phyloP scores from a whole-genome alignment of 2,888 invertebrate species.

The Oxyteleia sp. region DNA sequence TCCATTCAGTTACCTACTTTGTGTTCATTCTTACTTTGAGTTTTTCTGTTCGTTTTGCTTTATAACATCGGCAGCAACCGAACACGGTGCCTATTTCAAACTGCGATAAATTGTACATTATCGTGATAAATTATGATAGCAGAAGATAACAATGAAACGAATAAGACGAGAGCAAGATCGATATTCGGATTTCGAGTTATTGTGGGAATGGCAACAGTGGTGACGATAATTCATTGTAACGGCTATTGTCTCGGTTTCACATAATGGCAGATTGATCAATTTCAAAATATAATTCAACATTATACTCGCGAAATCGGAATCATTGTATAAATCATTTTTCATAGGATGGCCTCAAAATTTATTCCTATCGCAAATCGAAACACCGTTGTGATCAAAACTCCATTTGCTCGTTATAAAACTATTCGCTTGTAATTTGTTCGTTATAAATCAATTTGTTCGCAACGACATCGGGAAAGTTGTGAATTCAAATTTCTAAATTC shows the following conservation, averaged over 20 bases:
- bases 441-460: slow-evolving; percentile 2
- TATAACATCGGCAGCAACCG: slow-evolving; percentile 20
- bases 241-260: slow-evolving; percentile 46
- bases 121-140: slow-evolving; percentile 24
- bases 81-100: slow-evolving; percentile 30
- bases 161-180: slow-evolving; percentile 10
- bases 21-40: slow-evolving; percentile 13
- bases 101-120: slow-evolving; percentile 31
- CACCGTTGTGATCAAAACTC: too few species aligned
- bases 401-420: background rate
- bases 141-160: slow-evolving; percentile 28
- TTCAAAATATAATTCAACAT: slow-evolving; percentile 19
- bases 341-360: too few species aligned
- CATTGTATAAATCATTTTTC: slow-evolving; percentile 8
- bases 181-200: slow-evolving; percentile 33
- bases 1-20: slow-evolving; percentile 17
- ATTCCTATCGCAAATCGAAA: too few species aligned
- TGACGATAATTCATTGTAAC: slow-evolving; percentile 47
- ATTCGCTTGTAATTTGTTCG: too few species aligned
- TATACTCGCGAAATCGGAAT: slow-evolving; percentile 10
- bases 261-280: slow-evolving; percentile 48
- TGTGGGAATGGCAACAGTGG: slow-evolving; percentile 44
- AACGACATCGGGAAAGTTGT: slow-evolving; percentile 2
- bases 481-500: background rate
- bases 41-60: slow-evolving; percentile 7